Percentiles rank a stretch among this genome's conserved stretches.
Conservation (phyloP, 2,113 vertebrate genomes). For the Nannospalax galili region DNA sequence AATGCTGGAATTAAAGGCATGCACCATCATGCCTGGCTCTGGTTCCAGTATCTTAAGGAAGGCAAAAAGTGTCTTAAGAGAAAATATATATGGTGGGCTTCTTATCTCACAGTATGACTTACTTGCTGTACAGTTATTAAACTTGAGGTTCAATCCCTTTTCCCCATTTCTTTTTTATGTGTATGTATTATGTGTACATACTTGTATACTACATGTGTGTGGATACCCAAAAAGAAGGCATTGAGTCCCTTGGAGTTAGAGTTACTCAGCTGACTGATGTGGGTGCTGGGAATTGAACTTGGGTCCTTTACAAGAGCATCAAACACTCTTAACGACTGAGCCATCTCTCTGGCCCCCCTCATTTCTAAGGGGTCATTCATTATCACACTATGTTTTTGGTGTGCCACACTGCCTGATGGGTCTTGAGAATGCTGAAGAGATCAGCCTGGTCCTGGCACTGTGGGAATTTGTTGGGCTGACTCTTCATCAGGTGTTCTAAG, state of each 20-base stretch:
- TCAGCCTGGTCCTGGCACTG: background rate
- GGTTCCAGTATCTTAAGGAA: background rate
- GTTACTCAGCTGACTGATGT: background rate
- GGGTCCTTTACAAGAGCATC: background rate
- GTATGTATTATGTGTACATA: background rate
- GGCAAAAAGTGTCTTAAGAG: background rate
- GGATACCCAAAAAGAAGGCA: background rate
- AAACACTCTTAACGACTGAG: background rate
- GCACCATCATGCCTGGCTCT: too few relatives aligned
- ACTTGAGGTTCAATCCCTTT: background rate
- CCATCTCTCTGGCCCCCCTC: background rate
- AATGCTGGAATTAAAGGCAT: too few relatives aligned
- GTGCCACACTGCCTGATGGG: background rate
- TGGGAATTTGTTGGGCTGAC: background rate
- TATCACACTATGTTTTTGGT: background rate
- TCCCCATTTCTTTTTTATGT: too few relatives aligned
- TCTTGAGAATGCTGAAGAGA: background rate
- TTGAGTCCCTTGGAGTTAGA: background rate
- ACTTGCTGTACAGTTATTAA: background rate
- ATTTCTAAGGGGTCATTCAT: background rate
- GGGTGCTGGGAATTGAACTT: background rate
- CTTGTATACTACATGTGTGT: background rate
- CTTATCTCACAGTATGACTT: background rate
- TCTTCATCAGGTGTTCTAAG: background rate
- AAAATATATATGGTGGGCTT: background rate